A percentile compares a stretch with the other conserved stretches of the same genome.
Conservation (phyloP, 1,140 invertebrate genomes). For the Drosophila subobscura region DNA sequence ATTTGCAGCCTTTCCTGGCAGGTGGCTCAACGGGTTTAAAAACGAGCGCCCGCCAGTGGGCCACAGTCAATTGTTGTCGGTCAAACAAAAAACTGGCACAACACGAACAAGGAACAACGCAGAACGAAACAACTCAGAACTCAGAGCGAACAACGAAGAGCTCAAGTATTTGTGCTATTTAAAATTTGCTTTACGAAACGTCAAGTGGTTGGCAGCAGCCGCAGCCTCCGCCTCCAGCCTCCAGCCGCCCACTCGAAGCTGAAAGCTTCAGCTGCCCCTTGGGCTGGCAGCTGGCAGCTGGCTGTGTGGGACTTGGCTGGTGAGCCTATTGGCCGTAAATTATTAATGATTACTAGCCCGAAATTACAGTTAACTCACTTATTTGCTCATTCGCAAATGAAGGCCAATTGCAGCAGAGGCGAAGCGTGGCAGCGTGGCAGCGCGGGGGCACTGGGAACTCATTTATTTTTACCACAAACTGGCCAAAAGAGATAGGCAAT, state of each 20-base stretch:
- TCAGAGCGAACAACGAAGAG: constrained; percentile 37
- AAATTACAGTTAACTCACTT: constrained; percentile 81
- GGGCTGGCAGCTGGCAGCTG: constrained; percentile 1
- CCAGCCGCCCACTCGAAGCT: background rate
- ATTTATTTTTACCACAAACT: constrained; percentile 68
- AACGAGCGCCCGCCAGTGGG: constrained; percentile 8
- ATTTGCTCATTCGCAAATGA: constrained; percentile 81
- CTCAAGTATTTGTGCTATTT: constrained; percentile 71
- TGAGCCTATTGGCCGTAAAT: constrained; percentile 72
- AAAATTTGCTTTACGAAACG: constrained; percentile 73
- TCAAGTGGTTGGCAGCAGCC: constrained; percentile 66
- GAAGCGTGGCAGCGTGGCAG: background rate
- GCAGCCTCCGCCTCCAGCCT: constrained; percentile 37
- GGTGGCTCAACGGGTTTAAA: constrained; percentile 51
- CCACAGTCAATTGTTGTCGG: constrained; percentile 64
- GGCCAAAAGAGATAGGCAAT: constrained; percentile 27
- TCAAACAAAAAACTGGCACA: constrained; percentile 74
- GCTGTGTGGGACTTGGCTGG: constrained; percentile 9
- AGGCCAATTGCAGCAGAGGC: constrained; percentile 66
- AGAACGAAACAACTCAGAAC: constrained; percentile 15
- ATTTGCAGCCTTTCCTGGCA: constrained; percentile 28
- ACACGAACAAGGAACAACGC: constrained; percentile 33
- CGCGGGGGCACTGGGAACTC: constrained; percentile 17
- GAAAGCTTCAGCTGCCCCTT: constrained; percentile 5
- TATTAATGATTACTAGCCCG: constrained; percentile 80